Base-by-base conservation (phyloP, 2,888 invertebrate species). In the Apomyelois bistriatella region DNA sequence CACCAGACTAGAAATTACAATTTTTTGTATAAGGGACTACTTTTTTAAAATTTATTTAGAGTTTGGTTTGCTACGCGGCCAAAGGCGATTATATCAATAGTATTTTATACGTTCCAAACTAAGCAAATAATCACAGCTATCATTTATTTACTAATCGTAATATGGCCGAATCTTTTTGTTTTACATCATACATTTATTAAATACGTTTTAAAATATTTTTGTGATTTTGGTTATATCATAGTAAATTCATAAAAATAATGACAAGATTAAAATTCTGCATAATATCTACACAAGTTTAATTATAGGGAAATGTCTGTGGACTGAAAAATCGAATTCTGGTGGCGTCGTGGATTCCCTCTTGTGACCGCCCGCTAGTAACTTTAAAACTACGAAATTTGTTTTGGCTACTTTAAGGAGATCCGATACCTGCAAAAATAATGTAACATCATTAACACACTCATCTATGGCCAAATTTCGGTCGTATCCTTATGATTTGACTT, bases 301-400 rank as follows among this genome's bases (percentile, higher is more conserved):
- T 52, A 98, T 94, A 53, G 98, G 98, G 82, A 97, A 98, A 82
- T 97, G 95, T 77, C 94, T 94, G 85, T 98, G 97, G 68, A 93
- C 93, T 40, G 95, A 94, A 80, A 98, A 98, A 76, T 98, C 98
- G 80, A 98, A 98, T 64, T 97, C 95, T 0, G 98, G 97, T 8
- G 96, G 95, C 15, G 93, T 93, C 55, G 93, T 93, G 0, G 96
- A 95, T 58, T 97, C 97, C 68, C 95, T 94, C 79, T 96, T 97
- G 81, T 98, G 98, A 7, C 98, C 99, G 57, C 96, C 97, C 0
- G 97, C 96, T 59, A 99, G 85, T 56, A 99, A 90, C 84, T 98
- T 98, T 84, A 98, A 92, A 10, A 99, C 98, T 64, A 99, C 95
- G 78, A 97, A 98, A 91, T 99, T 99, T 0, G 97, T 98, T 92